Conservation (phyloP, 2,888 invertebrate genomes). For the Leptopterna dolabrata region DNA sequence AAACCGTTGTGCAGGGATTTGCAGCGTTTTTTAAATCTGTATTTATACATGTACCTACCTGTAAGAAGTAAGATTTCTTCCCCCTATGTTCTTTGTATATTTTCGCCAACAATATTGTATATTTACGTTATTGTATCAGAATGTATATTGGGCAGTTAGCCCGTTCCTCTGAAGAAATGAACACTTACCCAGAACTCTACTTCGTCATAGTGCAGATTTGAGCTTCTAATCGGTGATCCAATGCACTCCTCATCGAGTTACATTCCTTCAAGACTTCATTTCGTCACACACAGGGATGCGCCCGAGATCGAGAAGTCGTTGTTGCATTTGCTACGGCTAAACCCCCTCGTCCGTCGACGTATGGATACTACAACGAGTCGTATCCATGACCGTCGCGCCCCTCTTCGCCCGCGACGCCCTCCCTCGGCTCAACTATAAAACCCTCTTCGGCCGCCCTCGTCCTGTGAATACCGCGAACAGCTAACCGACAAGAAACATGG, state of each 20-base stretch:
- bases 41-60: too few species aligned
- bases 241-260: not conserved
- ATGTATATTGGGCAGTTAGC: too few species aligned
- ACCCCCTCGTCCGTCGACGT: not conserved
- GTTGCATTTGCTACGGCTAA: not conserved
- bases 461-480: constrained; percentile 26
- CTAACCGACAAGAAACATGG: not conserved
- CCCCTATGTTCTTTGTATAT: too few species aligned
- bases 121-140: too few species aligned
- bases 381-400: not conserved
- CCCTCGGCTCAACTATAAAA: constrained; percentile 12
- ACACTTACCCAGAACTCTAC: too few species aligned
- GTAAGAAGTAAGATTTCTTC: too few species aligned
- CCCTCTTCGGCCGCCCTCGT: not conserved
- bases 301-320: not conserved
- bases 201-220: too few species aligned
- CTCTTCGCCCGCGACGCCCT: not conserved
- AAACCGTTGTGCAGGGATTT: too few species aligned
- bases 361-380: not conserved
- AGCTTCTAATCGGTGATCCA: too few species aligned
- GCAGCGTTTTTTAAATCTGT: too few species aligned
- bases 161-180: too few species aligned
- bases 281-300: not conserved
- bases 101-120: too few species aligned
- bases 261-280: not conserved